Base-by-base conservation (phyloP, 2,797 vertebrate genomes). In the Gobio occitaniae region DNA sequence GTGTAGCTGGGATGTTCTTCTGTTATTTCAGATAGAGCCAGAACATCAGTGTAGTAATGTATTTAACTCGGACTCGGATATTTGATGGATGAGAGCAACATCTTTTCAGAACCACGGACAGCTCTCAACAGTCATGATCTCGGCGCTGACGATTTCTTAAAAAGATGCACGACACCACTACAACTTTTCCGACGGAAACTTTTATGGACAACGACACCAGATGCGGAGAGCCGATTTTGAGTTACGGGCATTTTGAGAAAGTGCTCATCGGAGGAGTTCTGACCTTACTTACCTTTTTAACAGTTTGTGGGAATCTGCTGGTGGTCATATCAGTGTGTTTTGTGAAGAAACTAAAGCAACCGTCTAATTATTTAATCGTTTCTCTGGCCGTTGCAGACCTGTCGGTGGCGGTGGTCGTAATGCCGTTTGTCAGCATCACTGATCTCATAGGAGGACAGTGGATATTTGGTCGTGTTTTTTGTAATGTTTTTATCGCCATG, bases 311-410 rank as follows among this genome's bases (percentile, higher is more conserved):
- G 89, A 99, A 99, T 94, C 92, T 97, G 88, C 92, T 99, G 90
- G 97, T 99, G 90, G 97, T 99, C 84, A 97, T 98, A 91, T 98
- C 97, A n/a, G 97, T 99, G 86, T 98, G 97, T 91, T 97, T 97
- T 87, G 98, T 99, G 12, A 99, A 99, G 93, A 99, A 98, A 94
- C 96, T 99, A 81, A 95, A 97, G 69, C 97, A 98, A 92, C 97
- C 97, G 19, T 98, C 97, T 88, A 99, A 99, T 95, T 98, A 98
- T 89, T 94, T 99, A 91, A 97, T 99, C 88, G 97, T 98, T 2
- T 99, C 97, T 4, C 94, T 99, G 90, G 97, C 98, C 8, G 88
- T 97, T 91, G 98, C 98, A 38, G 97, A 99, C 94, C 95, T 99
- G 83, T 99, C 97, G 2, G 97, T 99, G 89, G 97, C 98, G 8